Base-by-base conservation (phyloP, 1,140 invertebrate species). In the Drosophila sp. region DNA sequence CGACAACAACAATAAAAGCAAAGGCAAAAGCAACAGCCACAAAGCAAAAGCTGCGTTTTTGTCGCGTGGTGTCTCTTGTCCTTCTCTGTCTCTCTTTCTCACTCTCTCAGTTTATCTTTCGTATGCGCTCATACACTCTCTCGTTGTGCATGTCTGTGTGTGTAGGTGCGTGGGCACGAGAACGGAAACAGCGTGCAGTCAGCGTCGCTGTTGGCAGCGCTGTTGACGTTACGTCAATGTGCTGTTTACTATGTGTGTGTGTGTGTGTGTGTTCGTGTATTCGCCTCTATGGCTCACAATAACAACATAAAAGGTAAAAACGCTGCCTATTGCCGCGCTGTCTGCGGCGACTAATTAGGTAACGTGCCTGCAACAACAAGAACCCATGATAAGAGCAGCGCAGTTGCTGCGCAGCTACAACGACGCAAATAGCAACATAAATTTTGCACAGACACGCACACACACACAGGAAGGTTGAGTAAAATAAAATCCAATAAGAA, bases 291-390 rank as follows among this genome's bases (percentile, higher is more conserved):
- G 46, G 67, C 40, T 69, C 54, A 64, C 70, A 76, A 54, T 61
- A 69, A 65, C 57, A 76, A 72, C 75, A 69, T 48, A 76, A 89
- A 89, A 83, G 82, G 83, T 86, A 86, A 87, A 82, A 87, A 70
- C 82, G 79, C 79, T 71, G 58, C 25, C 72, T 71, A 70, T 79
- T 79, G 74, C 73, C 87, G 83, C 82, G 82, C 82, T 90, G 87
- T 90, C 87, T 90, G 77, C 83, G 80, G 80, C 87, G 69, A 79
- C 87, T 90, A 90, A 90, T 90, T 90, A 90, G 89, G 83, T 90
- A 90, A 91, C 78, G 72, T 89, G 75, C 79, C 79, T 78, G 81
- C 75, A 66, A 63, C 65, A 67, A 65, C 72, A 57, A 80, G 48
- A 61, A 71, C 65, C 74, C 76, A 76, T 70, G 83, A 87, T 83